A percentile compares a stretch with the other conserved stretches of the same genome.
phyloP scores from a whole-genome alignment of 2,113 vertebrate genomes.

The Scytalopus superciliaris region DNA sequence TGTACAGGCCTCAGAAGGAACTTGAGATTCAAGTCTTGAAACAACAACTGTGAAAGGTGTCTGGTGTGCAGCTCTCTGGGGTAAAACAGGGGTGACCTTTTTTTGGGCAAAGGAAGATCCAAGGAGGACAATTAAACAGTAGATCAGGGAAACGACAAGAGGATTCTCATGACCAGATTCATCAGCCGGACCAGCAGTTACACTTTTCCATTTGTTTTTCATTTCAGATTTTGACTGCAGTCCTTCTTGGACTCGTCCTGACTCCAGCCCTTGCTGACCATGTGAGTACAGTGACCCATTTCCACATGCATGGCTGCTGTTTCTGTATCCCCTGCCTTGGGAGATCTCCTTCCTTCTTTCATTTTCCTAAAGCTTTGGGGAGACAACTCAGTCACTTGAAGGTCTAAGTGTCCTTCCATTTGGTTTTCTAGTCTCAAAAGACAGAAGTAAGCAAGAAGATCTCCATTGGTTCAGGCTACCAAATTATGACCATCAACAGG shows the following conservation, averaged over 20 bases:
- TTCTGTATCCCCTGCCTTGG: neutral
- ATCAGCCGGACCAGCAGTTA: neutral
- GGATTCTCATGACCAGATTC: neutral
- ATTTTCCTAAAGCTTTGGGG: neutral
- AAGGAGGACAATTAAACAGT: neutral
- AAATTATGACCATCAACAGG: neutral
- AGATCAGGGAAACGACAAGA: neutral
- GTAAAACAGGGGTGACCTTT: neutral
- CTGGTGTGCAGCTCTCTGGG: neutral
- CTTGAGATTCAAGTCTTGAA: neutral
- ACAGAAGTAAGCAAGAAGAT: neutral
- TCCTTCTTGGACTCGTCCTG: neutral
- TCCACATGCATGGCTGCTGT: neutral
- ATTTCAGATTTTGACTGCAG: neutral
- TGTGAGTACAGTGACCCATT: neutral
- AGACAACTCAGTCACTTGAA: neutral
- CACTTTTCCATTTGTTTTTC: neutral
- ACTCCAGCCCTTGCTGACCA: neutral
- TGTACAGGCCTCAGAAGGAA: neutral
- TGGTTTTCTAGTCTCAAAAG: neutral
- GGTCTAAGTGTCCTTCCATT: neutral
- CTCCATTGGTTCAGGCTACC: neutral
- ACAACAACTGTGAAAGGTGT: neutral
- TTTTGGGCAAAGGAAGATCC: too few species aligned
- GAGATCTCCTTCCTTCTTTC: neutral